Percentiles rank a stretch among this genome's conserved stretches.
These are phyloP conservation scores for Drosophila fungiperda DNA, from an alignment of 2,888 invertebrate species.

Conservation along the genomic window DNA sequence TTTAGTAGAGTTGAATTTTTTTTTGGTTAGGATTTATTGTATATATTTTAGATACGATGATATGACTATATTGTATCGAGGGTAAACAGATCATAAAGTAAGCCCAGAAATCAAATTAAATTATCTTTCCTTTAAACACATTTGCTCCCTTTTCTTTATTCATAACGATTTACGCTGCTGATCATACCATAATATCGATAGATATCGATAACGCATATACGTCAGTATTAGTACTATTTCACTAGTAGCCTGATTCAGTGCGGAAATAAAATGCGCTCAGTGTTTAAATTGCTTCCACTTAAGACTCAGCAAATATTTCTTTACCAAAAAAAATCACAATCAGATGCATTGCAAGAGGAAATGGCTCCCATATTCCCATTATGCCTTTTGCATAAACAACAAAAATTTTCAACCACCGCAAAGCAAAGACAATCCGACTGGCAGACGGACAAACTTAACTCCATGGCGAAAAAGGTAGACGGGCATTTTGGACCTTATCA, in stretches of 20 bases:
- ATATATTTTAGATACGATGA: neutral
- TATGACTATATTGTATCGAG: neutral
- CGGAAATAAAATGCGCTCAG: neutral
- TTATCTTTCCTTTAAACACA: neutral
- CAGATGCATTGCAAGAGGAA: constrained; percentile 16
- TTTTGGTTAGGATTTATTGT: neutral
- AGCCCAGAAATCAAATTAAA: neutral
- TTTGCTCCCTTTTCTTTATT: neutral
- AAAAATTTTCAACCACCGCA: constrained; percentile 53
- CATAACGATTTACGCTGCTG: neutral
- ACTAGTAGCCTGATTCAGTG: neutral
- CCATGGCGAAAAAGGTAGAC: constrained; percentile 45
- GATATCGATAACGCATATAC: neutral
- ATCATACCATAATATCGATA: neutral
- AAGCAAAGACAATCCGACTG: constrained; percentile 33
- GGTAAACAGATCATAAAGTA: neutral
- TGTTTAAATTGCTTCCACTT: neutral
- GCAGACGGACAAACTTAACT: constrained; percentile 17
- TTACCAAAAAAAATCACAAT: neutral
- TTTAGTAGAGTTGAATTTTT: neutral
- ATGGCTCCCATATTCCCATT: constrained; percentile 7
- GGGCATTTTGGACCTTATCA: constrained; percentile 69
- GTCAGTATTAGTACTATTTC: neutral
- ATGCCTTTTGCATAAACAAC: constrained; percentile 57
- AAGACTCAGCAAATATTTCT: neutral